Base-by-base conservation (phyloP, 2,113 vertebrate genomes). In the Pseudolaguvia tuberculata region DNA sequence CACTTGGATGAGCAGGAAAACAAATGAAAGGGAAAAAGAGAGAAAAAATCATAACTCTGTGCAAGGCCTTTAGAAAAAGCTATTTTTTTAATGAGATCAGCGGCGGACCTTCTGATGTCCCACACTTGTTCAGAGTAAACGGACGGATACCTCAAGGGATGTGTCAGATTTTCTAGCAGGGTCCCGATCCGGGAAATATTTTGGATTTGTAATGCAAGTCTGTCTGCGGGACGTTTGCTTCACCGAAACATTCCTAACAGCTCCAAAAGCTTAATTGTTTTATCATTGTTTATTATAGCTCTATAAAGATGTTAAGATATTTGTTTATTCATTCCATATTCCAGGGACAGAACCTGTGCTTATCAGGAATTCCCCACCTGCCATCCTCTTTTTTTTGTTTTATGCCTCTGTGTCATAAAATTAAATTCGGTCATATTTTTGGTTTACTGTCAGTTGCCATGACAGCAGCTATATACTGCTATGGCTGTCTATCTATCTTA, bases 111-210 rank as follows among this genome's bases (percentile, higher is more conserved):
- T 68, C 53, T 73, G 21, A 61, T 76, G 50, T 66, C 62, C 73
- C 73, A 78, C 75, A 78, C 75, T 66, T 42, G 20, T 66, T 79
- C 48, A 67, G n/a, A 75, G 48, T 69, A 61, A 67, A 58, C 31
- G 69, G 77, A 79, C 27, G 45, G 58, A 78, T 73, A 73, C 84
- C 82, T 85, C 82, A 31, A 21, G 78, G 81, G 20, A 65, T 58
- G 52, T 47, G 73, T 31, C 79, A 61, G 80, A 23, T 82, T 56
- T 75, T 58, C 63, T 42, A 75, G 55, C 75, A 57, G 57, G 45
- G 15, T 63, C 76, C 68, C 7, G 31, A 23, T 55, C 63, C 73
- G 57, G 77, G 39, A 53, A 56, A 74, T 56, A 1, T 66, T 66
- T 69, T 61, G 17, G 47, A 48, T 81, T 31, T 78, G 73, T 82